These are phyloP conservation scores for Psix sp. DNA, from an alignment of 1,140 invertebrate genomes.

Conservation along the genomic window DNA sequence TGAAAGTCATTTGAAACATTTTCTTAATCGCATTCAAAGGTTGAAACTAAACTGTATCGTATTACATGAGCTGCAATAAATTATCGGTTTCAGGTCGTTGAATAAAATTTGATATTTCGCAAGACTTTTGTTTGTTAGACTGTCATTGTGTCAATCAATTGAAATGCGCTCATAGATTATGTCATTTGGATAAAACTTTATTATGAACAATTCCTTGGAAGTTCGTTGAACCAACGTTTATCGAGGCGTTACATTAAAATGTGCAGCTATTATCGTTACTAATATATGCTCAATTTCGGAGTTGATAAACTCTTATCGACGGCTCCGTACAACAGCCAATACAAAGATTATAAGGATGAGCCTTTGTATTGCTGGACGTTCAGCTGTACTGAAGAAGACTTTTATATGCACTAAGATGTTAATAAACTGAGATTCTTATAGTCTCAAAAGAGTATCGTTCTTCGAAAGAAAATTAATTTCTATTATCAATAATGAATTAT, in stretches of 20 bases:
- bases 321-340: neutral
- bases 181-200: neutral
- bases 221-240: conserved; percentile 26
- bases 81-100: too few relatives aligned
- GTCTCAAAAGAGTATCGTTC: too few relatives aligned
- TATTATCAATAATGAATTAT: too few relatives aligned
- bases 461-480: too few relatives aligned
- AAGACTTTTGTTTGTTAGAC: too few relatives aligned
- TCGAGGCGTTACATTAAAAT: conserved; percentile 24
- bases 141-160: neutral
- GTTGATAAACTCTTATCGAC: conserved; percentile 29
- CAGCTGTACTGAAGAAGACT: neutral
- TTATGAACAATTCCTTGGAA: neutral
- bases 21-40: too few relatives aligned
- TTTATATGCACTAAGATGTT: too few relatives aligned
- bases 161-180: neutral
- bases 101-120: too few relatives aligned
- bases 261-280: conserved; percentile 27
- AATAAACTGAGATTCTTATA: too few relatives aligned
- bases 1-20: neutral
- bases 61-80: too few relatives aligned
- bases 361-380: neutral
- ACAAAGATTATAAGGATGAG: neutral
- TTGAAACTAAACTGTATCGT: neutral
- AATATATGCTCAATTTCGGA: conserved; percentile 15